Base-by-base conservation (phyloP, 2,797 vertebrate species). In the Halcyon smyrnensis region DNA sequence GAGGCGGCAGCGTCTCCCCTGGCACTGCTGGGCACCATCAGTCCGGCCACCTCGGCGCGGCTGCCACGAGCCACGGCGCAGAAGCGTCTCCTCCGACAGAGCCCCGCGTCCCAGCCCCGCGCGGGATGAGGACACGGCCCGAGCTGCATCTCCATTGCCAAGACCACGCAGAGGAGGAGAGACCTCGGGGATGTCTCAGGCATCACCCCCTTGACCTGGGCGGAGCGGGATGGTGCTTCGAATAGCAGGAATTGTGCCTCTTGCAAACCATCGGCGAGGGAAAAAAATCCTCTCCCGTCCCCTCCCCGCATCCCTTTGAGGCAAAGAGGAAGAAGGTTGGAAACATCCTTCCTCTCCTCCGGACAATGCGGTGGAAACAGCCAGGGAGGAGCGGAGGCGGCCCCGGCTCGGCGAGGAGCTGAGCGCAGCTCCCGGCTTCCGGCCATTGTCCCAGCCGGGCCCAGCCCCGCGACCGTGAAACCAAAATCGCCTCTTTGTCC, bases 331-430 rank as follows among this genome's bases (percentile, higher is more conserved):
- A 96, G 93, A 77, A 82, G 95, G 95, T 68, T 96, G 96, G 94
- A 93, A 92, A 96, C 78, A 95, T 96, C 95, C 97, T 97, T 96
- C 96, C 96, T 89, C 84, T 5, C 19, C 88, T 24, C 8, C 1
- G 60, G 81, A 97, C 95, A 96, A 95, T 94, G 64, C 7, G 45
- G 21, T 87, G 95, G 93, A 95, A 97, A 94, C 60, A 84, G 94
- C 73, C 62, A 62, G 80, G 96, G 92, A 93, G 96, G 87, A 90
- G 87, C 30, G 4, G 87, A 39, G 63, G 68, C 76, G 27, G 87
- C 76, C 32, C 41, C 41, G 13, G 59, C 71, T 46, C 80, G 4
- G 7, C 4, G 43, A 54, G 36, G 90, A 39, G 82, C 56, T 20
- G 50, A 65, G 89, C 81, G 2, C 7, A 8, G 62, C 76, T 56